These are phyloP conservation scores for Drosophila orena DNA, from an alignment of 1,140 invertebrate genomes.

Conservation along the genomic window DNA sequence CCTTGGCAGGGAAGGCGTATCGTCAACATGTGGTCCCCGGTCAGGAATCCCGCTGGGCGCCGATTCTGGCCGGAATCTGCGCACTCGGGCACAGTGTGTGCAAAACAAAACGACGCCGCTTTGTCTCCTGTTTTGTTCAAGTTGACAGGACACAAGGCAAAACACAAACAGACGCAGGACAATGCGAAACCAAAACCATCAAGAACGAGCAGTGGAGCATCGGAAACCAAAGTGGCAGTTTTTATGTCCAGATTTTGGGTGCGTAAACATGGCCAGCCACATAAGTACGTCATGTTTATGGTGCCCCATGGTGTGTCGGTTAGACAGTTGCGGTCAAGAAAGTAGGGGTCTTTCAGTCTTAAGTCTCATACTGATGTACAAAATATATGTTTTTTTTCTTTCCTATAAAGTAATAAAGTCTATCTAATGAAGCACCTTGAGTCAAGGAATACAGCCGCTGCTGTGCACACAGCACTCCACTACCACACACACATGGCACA, in stretches of 20 bases:
- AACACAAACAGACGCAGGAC: conserved; percentile 46
- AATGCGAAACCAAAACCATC: conserved; percentile 18
- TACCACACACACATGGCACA: conserved; percentile 44
- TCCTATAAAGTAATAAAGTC: no score
- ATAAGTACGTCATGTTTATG: conserved; percentile 65
- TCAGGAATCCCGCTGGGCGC: conserved; percentile 59
- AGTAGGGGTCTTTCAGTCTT: neutral
- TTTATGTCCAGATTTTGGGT: conserved; percentile 48
- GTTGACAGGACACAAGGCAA: conserved; percentile 64
- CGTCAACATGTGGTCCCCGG: conserved; percentile 76
- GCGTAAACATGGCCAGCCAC: conserved; percentile 62
- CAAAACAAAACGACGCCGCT: conserved; percentile 79
- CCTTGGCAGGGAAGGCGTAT: conserved; percentile 20
- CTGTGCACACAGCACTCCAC: neutral
- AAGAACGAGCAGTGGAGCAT: conserved; percentile 17
- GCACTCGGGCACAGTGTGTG: conserved; percentile 39
- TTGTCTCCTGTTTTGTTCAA: conserved; percentile 70
- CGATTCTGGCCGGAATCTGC: conserved; percentile 38
- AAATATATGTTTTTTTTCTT: no score
- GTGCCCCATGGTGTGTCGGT: conserved; percentile 19
- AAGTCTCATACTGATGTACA: no score
- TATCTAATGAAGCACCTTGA: neutral
- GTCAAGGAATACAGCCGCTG: neutral
- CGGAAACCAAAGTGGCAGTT: conserved; percentile 42
- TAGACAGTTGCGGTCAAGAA: neutral